A percentile compares a stretch with the other conserved stretches of the same genome.
phyloP scores from a whole-genome alignment of 2,113 vertebrate genomes.

The Circaetus cinerascens region DNA sequence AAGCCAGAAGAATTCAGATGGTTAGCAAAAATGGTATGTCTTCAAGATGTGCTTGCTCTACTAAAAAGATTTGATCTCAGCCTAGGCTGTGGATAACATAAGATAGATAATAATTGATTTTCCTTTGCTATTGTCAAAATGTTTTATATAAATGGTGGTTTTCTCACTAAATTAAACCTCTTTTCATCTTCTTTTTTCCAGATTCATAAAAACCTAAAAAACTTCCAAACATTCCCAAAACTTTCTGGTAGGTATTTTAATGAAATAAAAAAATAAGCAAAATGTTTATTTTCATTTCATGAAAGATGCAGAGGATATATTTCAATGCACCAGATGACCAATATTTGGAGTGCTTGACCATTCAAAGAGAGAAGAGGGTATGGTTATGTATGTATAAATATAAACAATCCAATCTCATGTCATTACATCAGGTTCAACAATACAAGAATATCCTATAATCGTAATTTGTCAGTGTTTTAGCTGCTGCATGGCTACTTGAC shows the following conservation, averaged over 20 bases:
- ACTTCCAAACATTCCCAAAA: background rate
- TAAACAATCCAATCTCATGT: background rate
- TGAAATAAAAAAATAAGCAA: background rate
- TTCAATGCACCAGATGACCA: background rate
- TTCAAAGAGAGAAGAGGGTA: background rate
- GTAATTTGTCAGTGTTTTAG: background rate
- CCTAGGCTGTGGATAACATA: background rate
- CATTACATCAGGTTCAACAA: background rate
- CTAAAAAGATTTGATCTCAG: background rate
- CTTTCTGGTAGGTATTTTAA: background rate
- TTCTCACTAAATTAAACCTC: background rate
- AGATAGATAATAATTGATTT: background rate
- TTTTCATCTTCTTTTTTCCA: background rate
- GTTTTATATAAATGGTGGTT: accelerated
- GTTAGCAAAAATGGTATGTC: background rate
- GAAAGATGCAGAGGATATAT: background rate
- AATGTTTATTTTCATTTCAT: background rate
- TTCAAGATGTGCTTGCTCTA: background rate
- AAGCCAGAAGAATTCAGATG: background rate
- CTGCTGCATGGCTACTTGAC: background rate
- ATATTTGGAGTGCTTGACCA: background rate
- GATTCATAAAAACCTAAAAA: background rate
- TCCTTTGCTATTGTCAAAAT: background rate
- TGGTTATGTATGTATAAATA: background rate
- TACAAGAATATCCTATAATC: background rate